Percentiles rank a stretch among this genome's conserved stretches.
Conservation (phyloP, 1,140 invertebrate species). For the Drosophila burlai region DNA sequence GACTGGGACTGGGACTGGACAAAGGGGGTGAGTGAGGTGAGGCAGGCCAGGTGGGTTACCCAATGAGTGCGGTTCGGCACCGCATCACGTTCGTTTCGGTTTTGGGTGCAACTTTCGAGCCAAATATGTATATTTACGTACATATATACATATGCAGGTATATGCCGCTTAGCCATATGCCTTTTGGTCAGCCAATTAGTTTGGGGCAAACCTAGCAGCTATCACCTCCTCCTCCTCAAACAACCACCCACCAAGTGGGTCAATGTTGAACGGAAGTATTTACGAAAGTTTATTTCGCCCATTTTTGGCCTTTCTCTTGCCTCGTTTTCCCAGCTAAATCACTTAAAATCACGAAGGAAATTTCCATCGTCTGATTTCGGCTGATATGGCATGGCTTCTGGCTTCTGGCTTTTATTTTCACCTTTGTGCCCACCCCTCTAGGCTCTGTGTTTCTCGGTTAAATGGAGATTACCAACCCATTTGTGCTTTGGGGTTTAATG, state of each 20-base stretch:
- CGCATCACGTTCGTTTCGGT: constrained; percentile 14
- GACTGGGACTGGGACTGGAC: neutral
- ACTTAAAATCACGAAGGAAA: constrained; percentile 41
- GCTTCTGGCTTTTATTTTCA: neutral
- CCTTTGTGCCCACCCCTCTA: neutral
- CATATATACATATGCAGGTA: neutral
- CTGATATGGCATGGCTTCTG: constrained; percentile 10
- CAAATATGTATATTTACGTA: constrained; percentile 3
- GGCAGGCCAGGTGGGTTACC: constrained; percentile 21
- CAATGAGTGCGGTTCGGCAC: constrained; percentile 20
- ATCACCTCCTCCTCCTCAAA: too few relatives aligned
- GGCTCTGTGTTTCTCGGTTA: neutral
- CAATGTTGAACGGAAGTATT: constrained; percentile 69
- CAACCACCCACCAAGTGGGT: constrained; percentile 55
- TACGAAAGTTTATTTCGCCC: constrained; percentile 63
- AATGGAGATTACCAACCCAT: constrained; percentile 10
- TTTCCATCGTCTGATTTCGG: constrained; percentile 19
- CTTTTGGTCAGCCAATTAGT: constrained; percentile 48
- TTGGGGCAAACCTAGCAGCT: neutral
- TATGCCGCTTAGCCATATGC: constrained; percentile 23
- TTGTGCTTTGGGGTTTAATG: constrained; percentile 1
- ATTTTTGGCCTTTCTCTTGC: constrained; percentile 19
- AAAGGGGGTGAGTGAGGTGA: neutral
- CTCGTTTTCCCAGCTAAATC: constrained; percentile 14
- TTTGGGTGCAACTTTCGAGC: constrained; percentile 34